phyloP scores from a whole-genome alignment of 2,888 invertebrate species.

The Xestoiulus laeticollis region DNA sequence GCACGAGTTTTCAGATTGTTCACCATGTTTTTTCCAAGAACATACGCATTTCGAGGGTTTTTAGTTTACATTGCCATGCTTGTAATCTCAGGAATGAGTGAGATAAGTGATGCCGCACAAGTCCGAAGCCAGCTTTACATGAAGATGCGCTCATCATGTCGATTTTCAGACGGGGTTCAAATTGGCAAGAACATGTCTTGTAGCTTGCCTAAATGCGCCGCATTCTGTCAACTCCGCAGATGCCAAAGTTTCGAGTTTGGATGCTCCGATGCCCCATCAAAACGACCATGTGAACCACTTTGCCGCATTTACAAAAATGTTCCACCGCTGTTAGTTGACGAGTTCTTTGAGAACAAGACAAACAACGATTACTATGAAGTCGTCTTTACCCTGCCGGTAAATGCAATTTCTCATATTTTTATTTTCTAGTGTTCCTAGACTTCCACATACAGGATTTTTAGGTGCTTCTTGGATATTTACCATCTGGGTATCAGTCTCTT shows the following conservation, averaged over 20 bases:
- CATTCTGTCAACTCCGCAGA: background rate
- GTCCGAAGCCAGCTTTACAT: too few relatives aligned
- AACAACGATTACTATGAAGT: background rate
- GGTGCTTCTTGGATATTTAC: too few relatives aligned
- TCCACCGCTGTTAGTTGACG: background rate
- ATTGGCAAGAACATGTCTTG: background rate
- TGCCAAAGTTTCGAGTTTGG: slow-evolving; percentile 43
- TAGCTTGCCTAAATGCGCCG: background rate
- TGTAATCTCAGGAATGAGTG: too few relatives aligned
- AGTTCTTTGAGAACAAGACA: background rate
- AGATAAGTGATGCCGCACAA: too few relatives aligned
- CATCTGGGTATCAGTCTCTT: too few relatives aligned
- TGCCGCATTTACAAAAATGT: slow-evolving; percentile 8
- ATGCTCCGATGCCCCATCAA: background rate
- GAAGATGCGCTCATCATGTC: background rate
- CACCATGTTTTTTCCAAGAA: too few relatives aligned
- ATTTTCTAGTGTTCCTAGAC: too few relatives aligned
- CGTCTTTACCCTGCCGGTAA: background rate
- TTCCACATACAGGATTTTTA: too few relatives aligned
- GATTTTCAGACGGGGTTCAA: background rate
- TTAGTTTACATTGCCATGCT: too few relatives aligned
- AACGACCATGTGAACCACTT: background rate
- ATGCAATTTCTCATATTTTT: too few relatives aligned
- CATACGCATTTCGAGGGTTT: too few relatives aligned
- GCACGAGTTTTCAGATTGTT: too few relatives aligned